Conservation (phyloP, 2,888 invertebrate species). For the Endotricha flammealis region DNA sequence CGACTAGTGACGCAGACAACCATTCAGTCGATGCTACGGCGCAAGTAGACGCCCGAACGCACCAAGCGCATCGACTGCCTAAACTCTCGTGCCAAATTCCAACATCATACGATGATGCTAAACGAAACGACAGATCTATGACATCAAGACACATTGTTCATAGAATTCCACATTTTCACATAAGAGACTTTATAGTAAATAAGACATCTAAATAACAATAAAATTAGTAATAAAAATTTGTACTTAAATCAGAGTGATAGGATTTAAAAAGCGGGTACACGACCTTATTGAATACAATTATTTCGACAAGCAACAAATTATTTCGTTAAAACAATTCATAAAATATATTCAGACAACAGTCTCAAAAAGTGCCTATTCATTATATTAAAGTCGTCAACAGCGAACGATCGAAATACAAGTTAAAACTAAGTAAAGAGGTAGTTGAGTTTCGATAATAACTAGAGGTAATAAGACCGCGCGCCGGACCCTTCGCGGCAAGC, state of each 20-base stretch:
- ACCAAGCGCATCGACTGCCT: conserved; percentile 2
- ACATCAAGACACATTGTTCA: conserved; percentile 14
- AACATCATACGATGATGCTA: background rate
- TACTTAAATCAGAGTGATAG: conserved; percentile 74
- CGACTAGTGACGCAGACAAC: background rate
- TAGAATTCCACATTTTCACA: conserved; percentile 12
- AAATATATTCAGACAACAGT: conserved; percentile 74
- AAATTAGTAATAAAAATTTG: conserved; percentile 74
- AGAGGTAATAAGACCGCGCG: conserved; percentile 50
- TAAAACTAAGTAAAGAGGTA: conserved; percentile 76
- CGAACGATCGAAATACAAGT: conserved; percentile 56
- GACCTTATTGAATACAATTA: conserved; percentile 40
- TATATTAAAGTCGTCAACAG: conserved; percentile 63
- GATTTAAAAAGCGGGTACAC: conserved; percentile 45
- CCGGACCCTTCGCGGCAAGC: conserved; percentile 70
- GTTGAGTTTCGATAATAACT: conserved; percentile 70
- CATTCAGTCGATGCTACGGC: background rate
- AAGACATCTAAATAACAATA: conserved; percentile 73
- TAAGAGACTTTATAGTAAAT: conserved; percentile 34
- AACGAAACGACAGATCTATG: conserved; percentile 10
- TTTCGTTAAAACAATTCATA: conserved; percentile 65
- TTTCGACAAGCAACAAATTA: conserved; percentile 60
- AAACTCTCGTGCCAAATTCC: background rate
- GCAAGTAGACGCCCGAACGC: background rate
- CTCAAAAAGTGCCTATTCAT: conserved; percentile 60